Evolutionary conservation across 2,888 invertebrate genomes (phyloP).

Genomic region (Acleris laterana): DNA sequence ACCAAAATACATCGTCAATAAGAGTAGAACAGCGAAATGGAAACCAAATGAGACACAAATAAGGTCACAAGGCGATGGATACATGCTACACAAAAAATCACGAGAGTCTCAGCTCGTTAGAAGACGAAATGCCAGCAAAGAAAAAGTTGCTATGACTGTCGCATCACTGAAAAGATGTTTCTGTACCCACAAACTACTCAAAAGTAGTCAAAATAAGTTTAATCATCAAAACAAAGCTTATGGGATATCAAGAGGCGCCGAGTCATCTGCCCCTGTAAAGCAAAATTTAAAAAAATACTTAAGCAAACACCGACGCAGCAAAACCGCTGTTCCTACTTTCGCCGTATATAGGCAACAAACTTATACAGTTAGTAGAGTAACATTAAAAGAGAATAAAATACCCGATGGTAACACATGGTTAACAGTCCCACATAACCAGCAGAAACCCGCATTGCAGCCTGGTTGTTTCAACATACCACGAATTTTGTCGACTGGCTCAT

Average conservation of each 20-base stretch:
- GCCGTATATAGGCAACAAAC: conserved; percentile 9
- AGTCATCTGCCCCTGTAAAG: not conserved
- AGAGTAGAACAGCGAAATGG: conserved; percentile 7
- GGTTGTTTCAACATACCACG: not conserved
- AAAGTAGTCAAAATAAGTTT: not conserved
- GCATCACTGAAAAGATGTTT: not conserved
- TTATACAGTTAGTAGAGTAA: conserved; percentile 39
- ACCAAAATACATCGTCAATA: conserved; percentile 20
- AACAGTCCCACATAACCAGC: not conserved
- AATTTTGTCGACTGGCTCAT: not conserved
- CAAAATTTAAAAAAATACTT: not conserved
- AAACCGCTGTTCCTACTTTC: not conserved
- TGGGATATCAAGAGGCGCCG: not conserved
- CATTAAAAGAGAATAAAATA: conserved; percentile 34
- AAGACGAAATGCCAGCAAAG: not conserved
- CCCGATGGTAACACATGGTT: conserved; percentile 17
- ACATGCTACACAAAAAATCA: conserved; percentile 6
- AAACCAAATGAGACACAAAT: conserved; percentile 18
- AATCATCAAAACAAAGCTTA: not conserved
- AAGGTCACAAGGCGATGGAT: conserved; percentile 40
- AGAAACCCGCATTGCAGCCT: not conserved
- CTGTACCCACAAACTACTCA: not conserved
- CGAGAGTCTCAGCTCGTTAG: not conserved
- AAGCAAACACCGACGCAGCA: not conserved
- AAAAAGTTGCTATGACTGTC: not conserved